A percentile compares a stretch with the other conserved stretches of the same genome.
These are phyloP conservation scores for Eudemis profundana DNA, from an alignment of 2,888 invertebrate genomes.

Conservation along the genomic window DNA sequence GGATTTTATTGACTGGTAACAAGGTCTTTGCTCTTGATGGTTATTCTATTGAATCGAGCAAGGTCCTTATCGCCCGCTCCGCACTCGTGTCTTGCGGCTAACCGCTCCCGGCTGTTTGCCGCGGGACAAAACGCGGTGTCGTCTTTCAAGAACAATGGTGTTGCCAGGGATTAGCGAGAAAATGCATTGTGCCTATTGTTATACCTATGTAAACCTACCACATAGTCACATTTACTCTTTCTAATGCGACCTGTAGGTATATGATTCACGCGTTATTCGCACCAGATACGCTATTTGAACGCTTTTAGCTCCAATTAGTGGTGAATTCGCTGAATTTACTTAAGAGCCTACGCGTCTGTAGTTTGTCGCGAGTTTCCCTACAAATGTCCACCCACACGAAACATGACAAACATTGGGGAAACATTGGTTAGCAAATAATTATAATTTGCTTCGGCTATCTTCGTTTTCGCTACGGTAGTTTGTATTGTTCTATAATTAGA, in stretches of 20 bases:
- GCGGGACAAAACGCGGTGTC: slow-evolving; percentile 62
- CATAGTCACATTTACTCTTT: slow-evolving; percentile 24
- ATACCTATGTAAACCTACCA: slow-evolving; percentile 35
- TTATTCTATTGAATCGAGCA: no score
- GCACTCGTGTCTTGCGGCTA: slow-evolving; percentile 22
- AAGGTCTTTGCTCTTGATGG: no score
- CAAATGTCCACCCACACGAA: slow-evolving; percentile 24
- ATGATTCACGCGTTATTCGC: slow-evolving; percentile 2
- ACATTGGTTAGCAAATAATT: slow-evolving; percentile 19
- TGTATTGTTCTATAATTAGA: background rate
- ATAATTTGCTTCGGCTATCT: slow-evolving; percentile 13
- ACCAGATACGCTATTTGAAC: background rate
- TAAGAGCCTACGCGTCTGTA: slow-evolving; percentile 22
- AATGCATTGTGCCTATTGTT: slow-evolving; percentile 46
- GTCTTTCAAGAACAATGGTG: slow-evolving; percentile 72
- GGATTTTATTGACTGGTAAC: no score
- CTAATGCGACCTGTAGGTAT: slow-evolving; percentile 3
- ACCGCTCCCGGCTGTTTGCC: slow-evolving; percentile 36
- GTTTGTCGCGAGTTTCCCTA: slow-evolving; percentile 7
- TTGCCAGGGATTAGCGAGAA: slow-evolving; percentile 53
- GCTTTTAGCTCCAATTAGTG: slow-evolving; percentile 14
- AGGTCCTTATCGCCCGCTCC: slow-evolving; percentile 16
- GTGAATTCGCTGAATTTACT: slow-evolving; percentile 10
- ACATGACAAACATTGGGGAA: slow-evolving; percentile 14
- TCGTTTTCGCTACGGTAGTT: slow-evolving; percentile 2